phyloP scores from a whole-genome alignment of 2,113 vertebrate genomes.

The Cryptomyrus ogoouensis region DNA sequence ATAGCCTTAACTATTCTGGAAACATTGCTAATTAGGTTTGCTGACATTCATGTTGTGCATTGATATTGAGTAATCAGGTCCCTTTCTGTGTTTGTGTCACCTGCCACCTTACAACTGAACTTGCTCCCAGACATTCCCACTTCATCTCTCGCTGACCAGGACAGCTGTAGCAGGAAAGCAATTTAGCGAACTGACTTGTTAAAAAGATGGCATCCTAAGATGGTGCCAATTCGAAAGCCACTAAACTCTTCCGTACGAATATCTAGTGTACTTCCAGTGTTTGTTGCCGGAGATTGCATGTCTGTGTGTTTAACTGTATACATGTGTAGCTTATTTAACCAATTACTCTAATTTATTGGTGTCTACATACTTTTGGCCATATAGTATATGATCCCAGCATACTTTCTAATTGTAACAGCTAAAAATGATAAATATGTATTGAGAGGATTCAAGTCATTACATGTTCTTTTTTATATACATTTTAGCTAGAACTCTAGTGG shows the following conservation, averaged over 20 bases:
- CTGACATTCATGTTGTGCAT: neutral
- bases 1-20: neutral
- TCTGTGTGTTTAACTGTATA: neutral
- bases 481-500: neutral
- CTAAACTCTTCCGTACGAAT: neutral
- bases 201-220: neutral
- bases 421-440: neutral
- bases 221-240: neutral
- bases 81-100: neutral
- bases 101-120: neutral
- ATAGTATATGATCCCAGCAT: neutral
- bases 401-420: neutral
- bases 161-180: neutral
- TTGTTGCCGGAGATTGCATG: neutral
- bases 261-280: neutral
- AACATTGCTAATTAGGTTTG: neutral
- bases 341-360: neutral
- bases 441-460: neutral
- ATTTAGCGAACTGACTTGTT: neutral
- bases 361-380: neutral
- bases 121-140: neutral
- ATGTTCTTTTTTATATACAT: neutral
- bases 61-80: neutral
- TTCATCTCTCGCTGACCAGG: neutral
- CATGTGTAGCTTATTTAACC: neutral